Evolutionary conservation across 2,888 invertebrate species (phyloP).

Genomic region (Philopedon plagiatum): DNA sequence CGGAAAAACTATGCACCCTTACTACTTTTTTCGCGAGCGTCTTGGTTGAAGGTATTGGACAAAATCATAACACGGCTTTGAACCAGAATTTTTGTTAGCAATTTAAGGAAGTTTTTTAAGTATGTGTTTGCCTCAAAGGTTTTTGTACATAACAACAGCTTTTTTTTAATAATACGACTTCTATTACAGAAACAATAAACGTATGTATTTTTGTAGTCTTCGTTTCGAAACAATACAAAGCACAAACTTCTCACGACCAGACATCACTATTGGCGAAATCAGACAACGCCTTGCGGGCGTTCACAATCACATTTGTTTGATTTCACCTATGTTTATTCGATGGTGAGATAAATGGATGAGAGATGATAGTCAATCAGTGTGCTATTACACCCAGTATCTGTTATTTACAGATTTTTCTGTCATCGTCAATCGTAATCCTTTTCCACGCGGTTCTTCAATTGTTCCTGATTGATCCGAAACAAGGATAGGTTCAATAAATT

Average conservation of each 20-base stretch:
- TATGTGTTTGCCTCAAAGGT: too few relatives aligned
- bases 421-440: conserved; percentile 73
- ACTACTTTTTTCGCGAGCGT: too few relatives aligned
- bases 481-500: conserved; percentile 45
- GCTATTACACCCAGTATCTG: conserved; percentile 63
- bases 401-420: conserved; percentile 52
- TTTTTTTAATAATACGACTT: background rate
- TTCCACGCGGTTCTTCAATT: conserved; percentile 75
- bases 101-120: too few relatives aligned
- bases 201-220: conserved; percentile 13
- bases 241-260: conserved; percentile 1
- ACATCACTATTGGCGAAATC: background rate
- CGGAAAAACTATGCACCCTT: too few relatives aligned
- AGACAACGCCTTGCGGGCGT: background rate
- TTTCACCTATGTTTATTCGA: background rate
- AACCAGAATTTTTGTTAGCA: too few relatives aligned
- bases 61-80: too few relatives aligned
- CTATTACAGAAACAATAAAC: background rate
- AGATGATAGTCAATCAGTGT: conserved; percentile 60
- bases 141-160: background rate
- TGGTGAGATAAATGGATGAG: conserved; percentile 13
- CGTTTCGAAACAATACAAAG: background rate
- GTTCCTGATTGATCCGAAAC: conserved; percentile 68
- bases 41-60: too few relatives aligned
- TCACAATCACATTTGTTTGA: conserved; percentile 10